Base-by-base conservation (phyloP, 2,113 vertebrate species). In the Chaetops frenatus region DNA sequence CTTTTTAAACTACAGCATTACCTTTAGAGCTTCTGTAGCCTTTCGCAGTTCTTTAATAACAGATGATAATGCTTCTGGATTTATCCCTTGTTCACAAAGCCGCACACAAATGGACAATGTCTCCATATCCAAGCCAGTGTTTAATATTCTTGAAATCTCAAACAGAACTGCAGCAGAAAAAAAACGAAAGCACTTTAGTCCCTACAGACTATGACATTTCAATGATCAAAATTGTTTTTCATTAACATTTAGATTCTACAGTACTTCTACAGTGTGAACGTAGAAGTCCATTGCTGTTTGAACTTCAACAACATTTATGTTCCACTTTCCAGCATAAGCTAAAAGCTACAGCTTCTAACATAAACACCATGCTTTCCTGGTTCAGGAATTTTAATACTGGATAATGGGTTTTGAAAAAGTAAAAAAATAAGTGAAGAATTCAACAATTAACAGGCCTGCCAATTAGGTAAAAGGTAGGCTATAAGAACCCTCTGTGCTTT, bases 71-170 rank as follows among this genome's bases (percentile, higher is more conserved):
- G 99, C 99, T 96, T 99, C 99, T 45, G 99, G 99, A 90, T 99
- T 99, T 97, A 99, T 99, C 15, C 99, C 99, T 97, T 99, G 99
- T 84, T 99, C 99, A 96, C 99, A 99, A 66, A 99, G 98, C 36
- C 99, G 97, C 27, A 99, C 99, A 96, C 99, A 99, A 94, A 99
- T 99, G 36, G 99, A 99, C 62, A 99, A 88, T 0, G 99, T 99
- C 97, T 99, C 99, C 99, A 99, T 98, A 93, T 99, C 99, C 97
- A 99, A 97, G 31, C 99, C 99, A 48, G 99, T 99, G 96, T 99
- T 99, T 60, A 99, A 96, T 97, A 99, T 97, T 92, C 98, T 98
- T 82, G 99, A 99, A 94, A 99, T 99, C 97, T 99, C 99, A 83
- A 99, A 98, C 27, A 99, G 97, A 91, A 99, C 99, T 99, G 96